phyloP scores from a whole-genome alignment of 2,888 invertebrate genomes.

The Stenichneumon culpator region DNA sequence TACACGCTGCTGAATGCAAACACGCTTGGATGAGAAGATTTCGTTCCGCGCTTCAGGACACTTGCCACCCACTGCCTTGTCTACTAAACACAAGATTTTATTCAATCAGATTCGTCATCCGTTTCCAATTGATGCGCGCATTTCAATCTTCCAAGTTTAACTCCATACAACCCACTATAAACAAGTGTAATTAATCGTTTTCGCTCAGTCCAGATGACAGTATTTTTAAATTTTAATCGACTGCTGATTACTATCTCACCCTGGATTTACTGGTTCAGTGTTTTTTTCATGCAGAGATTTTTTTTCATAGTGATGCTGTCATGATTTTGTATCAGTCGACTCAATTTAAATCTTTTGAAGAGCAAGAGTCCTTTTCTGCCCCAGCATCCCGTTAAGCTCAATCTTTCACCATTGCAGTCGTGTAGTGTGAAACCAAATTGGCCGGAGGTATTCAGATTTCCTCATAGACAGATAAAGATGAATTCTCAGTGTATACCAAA shows the following conservation, averaged over 20 bases:
- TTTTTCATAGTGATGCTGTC: too few species aligned
- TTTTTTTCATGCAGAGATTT: background rate
- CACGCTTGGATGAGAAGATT: constrained; percentile 65
- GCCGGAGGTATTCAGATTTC: too few species aligned
- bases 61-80: constrained; percentile 14
- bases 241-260: background rate
- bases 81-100: background rate
- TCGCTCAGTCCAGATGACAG: too few species aligned
- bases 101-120: constrained; percentile 2
- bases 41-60: constrained; percentile 50
- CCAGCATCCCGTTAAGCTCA: too few species aligned
- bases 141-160: background rate
- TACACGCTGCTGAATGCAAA: constrained; percentile 73
- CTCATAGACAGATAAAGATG: too few species aligned
- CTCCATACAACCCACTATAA: background rate
- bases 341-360: too few species aligned
- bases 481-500: too few species aligned
- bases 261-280: background rate
- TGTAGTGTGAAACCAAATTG: too few species aligned
- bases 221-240: background rate
- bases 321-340: too few species aligned
- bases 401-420: too few species aligned
- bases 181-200: background rate
- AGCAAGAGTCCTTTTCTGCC: too few species aligned
- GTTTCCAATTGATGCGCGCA: background rate